Base-by-base conservation (phyloP, 2,888 invertebrate species). In the Philopedon plagiatum region DNA sequence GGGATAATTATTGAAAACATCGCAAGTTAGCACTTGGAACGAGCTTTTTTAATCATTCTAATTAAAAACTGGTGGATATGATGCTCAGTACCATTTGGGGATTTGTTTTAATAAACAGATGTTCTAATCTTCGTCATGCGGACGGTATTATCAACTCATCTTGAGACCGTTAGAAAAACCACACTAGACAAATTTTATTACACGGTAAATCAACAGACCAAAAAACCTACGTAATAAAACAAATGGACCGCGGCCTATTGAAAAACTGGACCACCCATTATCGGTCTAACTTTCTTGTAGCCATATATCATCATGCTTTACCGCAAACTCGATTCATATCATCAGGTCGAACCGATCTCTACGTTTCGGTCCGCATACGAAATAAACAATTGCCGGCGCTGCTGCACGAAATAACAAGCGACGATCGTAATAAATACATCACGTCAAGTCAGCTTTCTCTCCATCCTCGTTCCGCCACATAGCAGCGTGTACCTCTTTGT, bases 381-480 rank as follows among this genome's bases (percentile, higher is more conserved):
- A 69, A 74, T 74, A 74, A 74, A 74, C 74, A 74, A 74, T 66
- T 71, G 74, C 74, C 71, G 71, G 70, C 73, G 62, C 66, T 64
- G 66, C 71, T 66, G 66, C 75, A 75, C 68, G 71, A 75, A 72
- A 75, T 69, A 75, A 75, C 72, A 75, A 75, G 61, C 75, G 65
- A 71, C 65, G 68, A 75, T 67, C 64, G 75, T 69, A 75, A 75
- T 75, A 75, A 75, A 75, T 75, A 75, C 69, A 70, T 74, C 73
- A 74, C 67, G 44, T 71, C 67, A 46, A 58, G 60, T 73, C 72
- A 46, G 41, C 60, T 65, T 56, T 74, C 32, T 63, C 54, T 68
- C 74, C 44, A 64, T 74, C 74, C 63, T 66, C 65, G 62, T 74
- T 63, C 46, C 54, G 60, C 68, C 69, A 63, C 71, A 65, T 60